Percentiles rank a stretch among this genome's conserved stretches.
Evolutionary conservation across 1,140 invertebrate species (phyloP).

Genomic region (Microplitis mediator): DNA sequence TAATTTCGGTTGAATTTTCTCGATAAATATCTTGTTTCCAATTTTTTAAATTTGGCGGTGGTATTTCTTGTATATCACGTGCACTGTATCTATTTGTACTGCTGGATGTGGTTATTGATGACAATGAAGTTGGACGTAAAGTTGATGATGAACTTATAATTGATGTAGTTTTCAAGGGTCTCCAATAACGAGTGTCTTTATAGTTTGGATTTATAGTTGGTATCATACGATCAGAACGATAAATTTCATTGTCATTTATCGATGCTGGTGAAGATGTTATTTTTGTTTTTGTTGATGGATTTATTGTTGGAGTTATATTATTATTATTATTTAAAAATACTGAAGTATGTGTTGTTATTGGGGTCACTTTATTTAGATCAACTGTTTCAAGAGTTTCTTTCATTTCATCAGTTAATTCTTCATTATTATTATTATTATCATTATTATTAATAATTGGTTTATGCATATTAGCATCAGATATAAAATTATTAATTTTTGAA

Average conservation of each 20-base stretch:
- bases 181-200: conserved; percentile 4
- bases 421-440: background rate
- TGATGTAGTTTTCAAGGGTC: background rate
- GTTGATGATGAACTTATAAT: background rate
- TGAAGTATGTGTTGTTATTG: background rate
- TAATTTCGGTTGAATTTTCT: background rate
- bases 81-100: conserved; percentile 8
- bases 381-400: background rate
- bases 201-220: conserved; percentile 10
- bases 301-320: no score
- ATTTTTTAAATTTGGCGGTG: conserved; percentile 12
- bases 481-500: no score
- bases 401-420: background rate
- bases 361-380: background rate
- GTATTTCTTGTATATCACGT: conserved; percentile 6
- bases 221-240: conserved; percentile 19
- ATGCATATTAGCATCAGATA: background rate
- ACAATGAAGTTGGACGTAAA: background rate
- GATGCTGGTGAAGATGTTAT: background rate
- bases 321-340: no score
- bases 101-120: background rate
- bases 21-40: background rate
- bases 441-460: background rate
- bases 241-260: background rate
- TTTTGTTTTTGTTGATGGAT: background rate